Conservation (phyloP, 1,140 invertebrate genomes). For the Triops longicaudatus region DNA sequence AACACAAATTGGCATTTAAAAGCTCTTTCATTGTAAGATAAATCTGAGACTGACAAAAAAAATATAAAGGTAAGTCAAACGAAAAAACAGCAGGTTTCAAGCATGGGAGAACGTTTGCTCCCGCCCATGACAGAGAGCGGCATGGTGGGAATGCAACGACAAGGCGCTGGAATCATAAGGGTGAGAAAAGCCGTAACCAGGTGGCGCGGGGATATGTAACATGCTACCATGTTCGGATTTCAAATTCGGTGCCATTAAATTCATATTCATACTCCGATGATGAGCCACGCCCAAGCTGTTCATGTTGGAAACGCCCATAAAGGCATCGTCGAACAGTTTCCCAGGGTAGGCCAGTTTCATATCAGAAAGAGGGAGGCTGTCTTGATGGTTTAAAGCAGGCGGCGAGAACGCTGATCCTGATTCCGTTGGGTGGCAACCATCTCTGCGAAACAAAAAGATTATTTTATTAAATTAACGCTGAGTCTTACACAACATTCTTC, state of each 20-base stretch:
- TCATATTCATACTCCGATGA: constrained; percentile 19
- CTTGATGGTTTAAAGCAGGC: background rate
- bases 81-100: background rate
- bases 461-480: no score
- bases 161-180: constrained; percentile 16
- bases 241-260: constrained; percentile 18
- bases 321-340: constrained; percentile 17
- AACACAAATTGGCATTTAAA: background rate
- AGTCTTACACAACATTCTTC: no score
- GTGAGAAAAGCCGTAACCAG: constrained; percentile 18
- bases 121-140: constrained; percentile 22
- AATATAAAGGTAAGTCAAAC: background rate
- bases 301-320: background rate
- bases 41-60: background rate
- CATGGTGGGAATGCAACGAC: constrained; percentile 16
- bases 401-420: background rate
- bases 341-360: constrained; percentile 12
- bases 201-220: constrained; percentile 19
- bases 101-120: constrained; percentile 27
- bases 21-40: background rate
- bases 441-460: background rate
- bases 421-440: background rate
- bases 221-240: constrained; percentile 17
- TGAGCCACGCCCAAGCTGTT: background rate
- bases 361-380: constrained; percentile 3